These are phyloP conservation scores for Eupithecia vulgata DNA, from an alignment of 2,888 invertebrate genomes.

Conservation along the genomic window DNA sequence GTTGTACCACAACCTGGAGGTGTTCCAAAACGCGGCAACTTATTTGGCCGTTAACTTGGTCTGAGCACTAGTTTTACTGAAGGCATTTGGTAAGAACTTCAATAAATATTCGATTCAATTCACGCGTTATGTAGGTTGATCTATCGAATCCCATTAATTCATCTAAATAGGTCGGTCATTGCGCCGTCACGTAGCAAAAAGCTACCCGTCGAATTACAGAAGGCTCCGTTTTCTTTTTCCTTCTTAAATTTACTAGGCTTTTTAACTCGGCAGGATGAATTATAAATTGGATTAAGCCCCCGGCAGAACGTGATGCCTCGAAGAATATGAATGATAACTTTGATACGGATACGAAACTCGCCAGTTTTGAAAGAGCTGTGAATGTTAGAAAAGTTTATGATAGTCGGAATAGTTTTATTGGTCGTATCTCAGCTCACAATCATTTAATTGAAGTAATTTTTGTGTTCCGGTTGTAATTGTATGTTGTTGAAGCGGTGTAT, in stretches of 20 bases:
- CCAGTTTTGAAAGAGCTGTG: constrained; percentile 52
- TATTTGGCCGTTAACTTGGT: constrained; percentile 33
- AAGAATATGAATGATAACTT: constrained; percentile 80
- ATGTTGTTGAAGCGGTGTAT: constrained; percentile 45
- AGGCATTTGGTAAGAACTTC: not conserved
- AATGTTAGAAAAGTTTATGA: constrained; percentile 42
- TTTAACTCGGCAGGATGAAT: constrained; percentile 73
- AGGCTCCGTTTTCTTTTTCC: constrained; percentile 53
- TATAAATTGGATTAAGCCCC: constrained; percentile 79
- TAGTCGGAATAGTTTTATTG: constrained; percentile 42
- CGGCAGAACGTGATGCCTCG: constrained; percentile 78
- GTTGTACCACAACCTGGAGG: constrained; percentile 41
- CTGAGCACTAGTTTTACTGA: constrained; percentile 11
- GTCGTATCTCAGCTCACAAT: constrained; percentile 61
- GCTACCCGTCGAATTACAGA: constrained; percentile 63
- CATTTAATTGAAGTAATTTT: constrained; percentile 77
- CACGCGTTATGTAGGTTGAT: constrained; percentile 46
- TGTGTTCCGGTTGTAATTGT: constrained; percentile 74
- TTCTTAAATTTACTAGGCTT: constrained; percentile 66
- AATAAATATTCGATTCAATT: constrained; percentile 22
- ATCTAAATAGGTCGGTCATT: constrained; percentile 74
- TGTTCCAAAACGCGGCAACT: constrained; percentile 36
- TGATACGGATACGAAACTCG: constrained; percentile 40
- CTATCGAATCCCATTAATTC: constrained; percentile 49
- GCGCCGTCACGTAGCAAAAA: constrained; percentile 74